These are phyloP conservation scores for Ichneumoninae sp. DNA, from an alignment of 2,888 invertebrate genomes.

Conservation along the genomic window DNA sequence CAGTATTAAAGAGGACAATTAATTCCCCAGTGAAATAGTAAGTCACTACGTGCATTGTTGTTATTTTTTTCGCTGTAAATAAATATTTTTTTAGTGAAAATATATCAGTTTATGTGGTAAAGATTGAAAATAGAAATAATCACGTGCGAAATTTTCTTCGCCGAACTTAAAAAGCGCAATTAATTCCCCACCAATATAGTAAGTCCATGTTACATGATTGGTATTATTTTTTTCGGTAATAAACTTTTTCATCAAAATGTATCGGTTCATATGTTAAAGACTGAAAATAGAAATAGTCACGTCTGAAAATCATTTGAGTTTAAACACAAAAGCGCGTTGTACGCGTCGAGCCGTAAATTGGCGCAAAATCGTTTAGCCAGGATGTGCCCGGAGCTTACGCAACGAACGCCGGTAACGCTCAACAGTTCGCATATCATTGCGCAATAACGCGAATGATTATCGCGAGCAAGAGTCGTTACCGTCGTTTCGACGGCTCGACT, in stretches of 20 bases:
- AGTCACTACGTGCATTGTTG: too few relatives aligned
- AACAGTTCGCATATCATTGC: constrained; percentile 79
- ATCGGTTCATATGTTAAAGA: background rate
- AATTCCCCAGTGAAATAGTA: too few relatives aligned
- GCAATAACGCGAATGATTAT: constrained; percentile 78
- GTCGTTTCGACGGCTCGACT: constrained; percentile 9
- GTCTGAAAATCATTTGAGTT: constrained; percentile 13
- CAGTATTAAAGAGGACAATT: too few relatives aligned
- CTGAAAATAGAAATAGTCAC: constrained; percentile 22
- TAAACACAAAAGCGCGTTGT: constrained; percentile 21
- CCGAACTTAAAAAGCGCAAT: background rate
- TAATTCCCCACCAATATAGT: background rate
- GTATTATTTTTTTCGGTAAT: background rate
- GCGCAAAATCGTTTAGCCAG: constrained; percentile 81
- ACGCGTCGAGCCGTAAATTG: constrained; percentile 79
- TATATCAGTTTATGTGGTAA: too few relatives aligned
- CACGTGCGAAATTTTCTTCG: background rate
- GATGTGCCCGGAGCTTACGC: constrained; percentile 80
- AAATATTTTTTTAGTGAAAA: background rate
- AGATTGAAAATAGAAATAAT: constrained; percentile 12
- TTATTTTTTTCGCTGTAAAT: too few relatives aligned
- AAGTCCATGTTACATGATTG: too few relatives aligned
- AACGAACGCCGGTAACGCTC: constrained; percentile 75
- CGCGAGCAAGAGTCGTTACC: constrained; percentile 68
- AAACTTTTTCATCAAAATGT: background rate